Evolutionary conservation across 30 jellyfish, hydroid and myxozoan genomes (phyloP), one percentile per base, ranked within the genome.

Genomic region (Cassiopea andromeda): DNA sequence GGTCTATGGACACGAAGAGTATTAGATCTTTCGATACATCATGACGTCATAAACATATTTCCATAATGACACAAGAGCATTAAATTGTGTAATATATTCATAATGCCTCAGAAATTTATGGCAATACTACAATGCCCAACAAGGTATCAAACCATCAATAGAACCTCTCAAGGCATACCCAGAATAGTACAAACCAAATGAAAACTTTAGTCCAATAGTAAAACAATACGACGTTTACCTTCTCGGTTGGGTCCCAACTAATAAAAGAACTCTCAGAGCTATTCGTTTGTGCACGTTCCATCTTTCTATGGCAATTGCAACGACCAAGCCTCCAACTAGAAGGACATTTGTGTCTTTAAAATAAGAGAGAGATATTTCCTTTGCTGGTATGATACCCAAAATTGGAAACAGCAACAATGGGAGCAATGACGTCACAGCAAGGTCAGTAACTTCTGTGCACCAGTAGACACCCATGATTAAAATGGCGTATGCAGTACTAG

Each of bases 251-350:
- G 92, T 94, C 8, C 98, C 98, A 70, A 94, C 97, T 10, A 90
- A 2, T 19, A 94, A 89, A 12, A 94, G 87, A 46, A 94, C 94
- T 71, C 78, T 73, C 60, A 94, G 85, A 17, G 98, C 97, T 5
- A 94, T 96, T 66, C 98, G 66, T 70, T 94, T 94, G 73, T 94
- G 98, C 12, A 94, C 98, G 68, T 94, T 94, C 98, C 98, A 94
- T 46, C 83, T 64, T 79, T 94, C 98, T 0, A 94, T 94, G 1
- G 98, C 98, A 19, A 94, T 91, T 15, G 97, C 95, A 83, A 94
- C 81, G 38, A 94, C 66, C 44, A 94, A 81, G 18, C 98, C 98
- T 6, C 98, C 98, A 48, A 94, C 57, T 7, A 94, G 84, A 16
- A 94, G 93, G 49, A 94, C 81, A 69, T 94, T 94, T 48, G 97